Conservation (phyloP, 2,888 invertebrate species). For the Acanthosepion pharaonis region DNA sequence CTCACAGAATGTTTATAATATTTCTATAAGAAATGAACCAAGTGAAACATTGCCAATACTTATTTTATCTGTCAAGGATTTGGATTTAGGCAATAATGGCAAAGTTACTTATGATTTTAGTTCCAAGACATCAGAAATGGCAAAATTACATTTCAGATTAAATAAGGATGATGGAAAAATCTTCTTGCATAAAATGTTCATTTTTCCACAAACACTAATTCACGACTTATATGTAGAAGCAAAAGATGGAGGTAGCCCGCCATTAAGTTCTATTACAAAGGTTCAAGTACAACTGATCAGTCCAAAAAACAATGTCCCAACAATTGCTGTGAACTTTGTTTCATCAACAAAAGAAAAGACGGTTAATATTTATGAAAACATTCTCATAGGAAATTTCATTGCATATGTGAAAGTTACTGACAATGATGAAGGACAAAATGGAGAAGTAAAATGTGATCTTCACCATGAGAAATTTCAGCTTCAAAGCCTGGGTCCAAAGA, state of each 20-base stretch:
- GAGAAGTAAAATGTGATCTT: not conserved
- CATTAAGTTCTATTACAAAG: not conserved
- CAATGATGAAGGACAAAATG: conserved; percentile 4
- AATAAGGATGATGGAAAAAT: not conserved
- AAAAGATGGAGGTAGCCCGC: not conserved
- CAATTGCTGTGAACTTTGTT: not conserved
- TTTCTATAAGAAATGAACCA: not conserved
- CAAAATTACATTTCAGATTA: not conserved
- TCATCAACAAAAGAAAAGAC: conserved; percentile 33
- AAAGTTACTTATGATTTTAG: not conserved
- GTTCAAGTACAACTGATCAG: not conserved
- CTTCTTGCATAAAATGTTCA: not conserved
- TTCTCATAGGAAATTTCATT: not conserved
- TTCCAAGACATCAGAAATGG: not conserved
- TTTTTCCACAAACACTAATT: not conserved
- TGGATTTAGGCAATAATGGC: not conserved
- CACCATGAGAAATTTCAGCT: conserved; percentile 9
- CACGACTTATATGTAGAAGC: not conserved
- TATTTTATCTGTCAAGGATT: not conserved
- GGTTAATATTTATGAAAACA: not conserved
- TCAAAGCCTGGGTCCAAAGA: not conserved
- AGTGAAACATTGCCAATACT: not conserved
- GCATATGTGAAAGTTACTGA: not conserved
- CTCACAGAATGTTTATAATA: not conserved
- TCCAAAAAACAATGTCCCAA: not conserved